A percentile compares a stretch with the other conserved stretches of the same genome.
Evolutionary conservation across 1,140 invertebrate genomes (phyloP).

Genomic region (Calliopsis andreniformis): DNA sequence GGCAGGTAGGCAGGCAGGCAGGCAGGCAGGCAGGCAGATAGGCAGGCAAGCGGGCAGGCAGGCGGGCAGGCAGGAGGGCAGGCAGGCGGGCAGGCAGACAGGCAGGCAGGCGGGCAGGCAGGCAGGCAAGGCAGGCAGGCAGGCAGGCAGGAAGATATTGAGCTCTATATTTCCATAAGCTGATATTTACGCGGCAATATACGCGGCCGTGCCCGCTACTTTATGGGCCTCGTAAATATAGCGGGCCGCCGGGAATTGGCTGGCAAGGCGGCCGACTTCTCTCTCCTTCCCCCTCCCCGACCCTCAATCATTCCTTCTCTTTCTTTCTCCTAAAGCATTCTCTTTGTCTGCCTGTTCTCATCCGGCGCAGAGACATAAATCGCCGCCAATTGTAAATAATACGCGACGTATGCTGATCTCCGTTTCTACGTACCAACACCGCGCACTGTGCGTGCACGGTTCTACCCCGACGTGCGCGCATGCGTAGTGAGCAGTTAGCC

Average conservation of each 20-base stretch:
- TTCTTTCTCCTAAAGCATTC: constrained; percentile 18
- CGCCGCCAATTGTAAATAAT: constrained; percentile 78
- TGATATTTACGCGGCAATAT: constrained; percentile 83
- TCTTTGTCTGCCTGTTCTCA: constrained; percentile 64
- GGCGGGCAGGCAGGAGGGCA: constrained; percentile 59
- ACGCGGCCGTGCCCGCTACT: constrained; percentile 80
- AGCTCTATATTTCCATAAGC: constrained; percentile 83
- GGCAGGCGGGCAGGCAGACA: constrained; percentile 61
- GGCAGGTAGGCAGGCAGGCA: constrained; percentile 78
- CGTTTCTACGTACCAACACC: constrained; percentile 52
- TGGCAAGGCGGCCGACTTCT: constrained; percentile 77
- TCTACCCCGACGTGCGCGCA: neutral
- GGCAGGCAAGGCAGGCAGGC: constrained; percentile 60
- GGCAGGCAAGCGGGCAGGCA: constrained; percentile 78
- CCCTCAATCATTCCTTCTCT: constrained; percentile 2
- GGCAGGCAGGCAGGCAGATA: constrained; percentile 78
- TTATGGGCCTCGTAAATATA: constrained; percentile 83
- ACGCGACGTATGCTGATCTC: constrained; percentile 76
- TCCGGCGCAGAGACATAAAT: constrained; percentile 75
- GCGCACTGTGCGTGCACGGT: constrained; percentile 8
- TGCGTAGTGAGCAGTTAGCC: constrained; percentile 1
- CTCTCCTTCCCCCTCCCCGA: constrained; percentile 40
- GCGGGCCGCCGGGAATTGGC: constrained; percentile 80
- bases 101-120: constrained; percentile 61
- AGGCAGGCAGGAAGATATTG: constrained; percentile 80